Conservation (phyloP, 2,888 invertebrate genomes). For the Andrena hattorfiana region DNA sequence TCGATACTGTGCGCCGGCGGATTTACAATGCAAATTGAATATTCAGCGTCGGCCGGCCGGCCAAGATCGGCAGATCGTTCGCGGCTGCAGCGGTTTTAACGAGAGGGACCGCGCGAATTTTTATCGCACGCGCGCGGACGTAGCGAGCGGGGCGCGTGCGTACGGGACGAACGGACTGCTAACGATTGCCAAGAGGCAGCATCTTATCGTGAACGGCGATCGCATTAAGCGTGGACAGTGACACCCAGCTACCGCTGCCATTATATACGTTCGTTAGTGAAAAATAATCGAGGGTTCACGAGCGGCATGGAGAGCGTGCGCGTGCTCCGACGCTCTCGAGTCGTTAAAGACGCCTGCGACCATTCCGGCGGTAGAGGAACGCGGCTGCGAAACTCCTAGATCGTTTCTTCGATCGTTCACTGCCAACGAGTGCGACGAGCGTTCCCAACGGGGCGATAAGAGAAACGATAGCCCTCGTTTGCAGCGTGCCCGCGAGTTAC, state of each 20-base stretch:
- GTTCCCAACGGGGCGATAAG: not conserved
- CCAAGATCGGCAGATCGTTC: constrained; percentile 41
- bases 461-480: not conserved
- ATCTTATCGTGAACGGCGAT: constrained; percentile 82
- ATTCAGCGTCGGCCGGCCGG: not conserved
- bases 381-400: constrained; percentile 10
- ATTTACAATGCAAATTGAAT: constrained; percentile 57
- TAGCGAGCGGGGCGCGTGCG: constrained; percentile 33
- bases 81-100: constrained; percentile 39
- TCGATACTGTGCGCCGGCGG: constrained; percentile 19
- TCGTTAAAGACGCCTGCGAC: constrained; percentile 59
- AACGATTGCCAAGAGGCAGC: constrained; percentile 81
- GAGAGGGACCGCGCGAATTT: constrained; percentile 58
- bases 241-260: constrained; percentile 74
- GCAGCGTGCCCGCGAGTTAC: not conserved
- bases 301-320: constrained; percentile 30
- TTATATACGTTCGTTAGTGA: constrained; percentile 82
- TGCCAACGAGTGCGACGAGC: not conserved
- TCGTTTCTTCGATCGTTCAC: constrained; percentile 37
- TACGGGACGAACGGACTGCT: constrained; percentile 58
- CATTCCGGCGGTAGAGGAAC: constrained; percentile 18
- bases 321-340: constrained; percentile 14
- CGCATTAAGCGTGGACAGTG: constrained; percentile 82
- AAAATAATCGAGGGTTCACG: constrained; percentile 81
- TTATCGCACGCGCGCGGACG: constrained; percentile 50